A percentile compares a stretch with the other conserved stretches of the same genome.
Evolutionary conservation across 2,888 invertebrate genomes (phyloP).

Genomic region (Thera obeliscata): DNA sequence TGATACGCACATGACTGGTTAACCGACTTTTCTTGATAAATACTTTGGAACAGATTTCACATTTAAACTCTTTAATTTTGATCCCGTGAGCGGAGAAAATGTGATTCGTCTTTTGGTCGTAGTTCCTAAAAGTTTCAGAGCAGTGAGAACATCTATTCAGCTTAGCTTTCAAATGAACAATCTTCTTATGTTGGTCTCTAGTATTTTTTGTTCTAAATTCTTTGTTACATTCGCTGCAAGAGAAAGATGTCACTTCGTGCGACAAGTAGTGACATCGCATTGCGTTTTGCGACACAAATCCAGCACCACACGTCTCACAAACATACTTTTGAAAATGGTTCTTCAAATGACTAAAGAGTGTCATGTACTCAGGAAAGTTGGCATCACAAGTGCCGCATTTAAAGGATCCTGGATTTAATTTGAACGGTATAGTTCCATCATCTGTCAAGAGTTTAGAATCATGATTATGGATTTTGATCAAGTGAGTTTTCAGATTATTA

Average conservation of each 20-base stretch:
- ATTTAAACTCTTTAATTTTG: slow-evolving; percentile 73
- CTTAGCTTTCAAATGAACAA: slow-evolving; percentile 75
- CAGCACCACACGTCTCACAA: slow-evolving; percentile 52
- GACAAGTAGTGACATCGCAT: background rate
- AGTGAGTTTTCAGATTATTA: slow-evolving; percentile 20
- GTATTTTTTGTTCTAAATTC: slow-evolving; percentile 75
- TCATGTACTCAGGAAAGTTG: slow-evolving; percentile 4
- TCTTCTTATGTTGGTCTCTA: slow-evolving; percentile 75
- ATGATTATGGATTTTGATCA: slow-evolving; percentile 24
- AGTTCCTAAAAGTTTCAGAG: slow-evolving; percentile 68
- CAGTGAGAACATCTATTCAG: slow-evolving; percentile 73
- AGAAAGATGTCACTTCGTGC: slow-evolving; percentile 3
- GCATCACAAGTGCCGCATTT: slow-evolving; percentile 20
- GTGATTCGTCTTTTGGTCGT: slow-evolving; percentile 75
- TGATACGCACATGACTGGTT: slow-evolving; percentile 58
- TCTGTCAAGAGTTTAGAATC: background rate
- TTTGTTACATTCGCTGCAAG: slow-evolving; percentile 74
- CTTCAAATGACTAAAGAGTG: slow-evolving; percentile 56
- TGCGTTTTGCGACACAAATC: background rate
- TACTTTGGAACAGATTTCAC: slow-evolving; percentile 67
- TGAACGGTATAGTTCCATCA: slow-evolving; percentile 25
- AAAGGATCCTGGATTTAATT: slow-evolving; percentile 5
- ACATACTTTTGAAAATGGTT: slow-evolving; percentile 58
- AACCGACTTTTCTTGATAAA: slow-evolving; percentile 41
- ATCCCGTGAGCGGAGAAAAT: slow-evolving; percentile 65